phyloP scores from a whole-genome alignment of 2,888 invertebrate genomes.

The Drosophila mulleri region DNA sequence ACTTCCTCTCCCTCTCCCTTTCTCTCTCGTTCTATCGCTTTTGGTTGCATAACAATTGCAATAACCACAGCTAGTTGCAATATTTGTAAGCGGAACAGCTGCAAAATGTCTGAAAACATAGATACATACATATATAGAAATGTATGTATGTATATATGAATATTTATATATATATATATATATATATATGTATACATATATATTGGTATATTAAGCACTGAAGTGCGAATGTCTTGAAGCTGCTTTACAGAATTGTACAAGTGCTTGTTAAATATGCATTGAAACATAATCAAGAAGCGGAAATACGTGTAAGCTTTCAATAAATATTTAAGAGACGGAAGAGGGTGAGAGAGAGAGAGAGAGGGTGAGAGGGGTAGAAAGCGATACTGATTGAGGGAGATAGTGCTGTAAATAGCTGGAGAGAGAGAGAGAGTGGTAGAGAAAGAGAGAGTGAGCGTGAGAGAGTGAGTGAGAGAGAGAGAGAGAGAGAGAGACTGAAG shows the following conservation, averaged over 20 bases:
- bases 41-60: slow-evolving; percentile 33
- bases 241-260: slow-evolving; percentile 17
- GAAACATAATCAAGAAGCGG: not conserved
- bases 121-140: not conserved
- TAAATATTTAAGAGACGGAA: not conserved
- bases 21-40: not conserved
- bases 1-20: no score
- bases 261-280: slow-evolving; percentile 25
- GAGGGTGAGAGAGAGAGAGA: not conserved
- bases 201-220: slow-evolving; percentile 4
- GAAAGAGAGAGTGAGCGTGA: not conserved
- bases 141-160: not conserved
- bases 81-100: slow-evolving; percentile 35
- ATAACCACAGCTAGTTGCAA: slow-evolving; percentile 36
- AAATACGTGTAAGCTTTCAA: not conserved
- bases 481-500: no score
- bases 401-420: no score
- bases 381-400: not conserved
- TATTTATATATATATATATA: slow-evolving; percentile 16
- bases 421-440: not conserved
- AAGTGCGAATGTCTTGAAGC: slow-evolving; percentile 24
- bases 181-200: not conserved
- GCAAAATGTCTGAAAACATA: slow-evolving; percentile 23
- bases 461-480: not conserved
- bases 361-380: not conserved